Evolutionary conservation across 2,113 vertebrate genomes (phyloP).

Genomic region (Apistogramma diplotaenia): DNA sequence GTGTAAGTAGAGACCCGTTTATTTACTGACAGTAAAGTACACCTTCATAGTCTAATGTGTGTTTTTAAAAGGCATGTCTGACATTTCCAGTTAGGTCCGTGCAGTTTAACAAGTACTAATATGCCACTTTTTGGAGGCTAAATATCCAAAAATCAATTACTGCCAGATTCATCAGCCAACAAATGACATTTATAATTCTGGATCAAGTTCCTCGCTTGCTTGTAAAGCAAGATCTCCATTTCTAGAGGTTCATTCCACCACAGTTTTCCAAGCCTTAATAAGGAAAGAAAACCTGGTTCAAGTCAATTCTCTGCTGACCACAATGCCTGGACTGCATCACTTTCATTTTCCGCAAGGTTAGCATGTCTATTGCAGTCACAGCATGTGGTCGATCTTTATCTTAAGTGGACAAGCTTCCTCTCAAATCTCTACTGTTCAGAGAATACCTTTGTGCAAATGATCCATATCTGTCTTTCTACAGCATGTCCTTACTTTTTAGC

Average conservation of each 20-base stretch:
- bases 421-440: slow-evolving; percentile 59
- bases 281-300: slow-evolving; percentile 52
- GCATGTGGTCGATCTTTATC: slow-evolving; percentile 62
- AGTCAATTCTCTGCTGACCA: slow-evolving; percentile 46
- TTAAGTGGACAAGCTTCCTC: slow-evolving; percentile 68
- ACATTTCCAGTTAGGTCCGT: neutral
- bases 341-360: slow-evolving; percentile 70
- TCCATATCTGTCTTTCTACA: slow-evolving; percentile 49
- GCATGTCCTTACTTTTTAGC: slow-evolving; percentile 86
- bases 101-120: neutral
- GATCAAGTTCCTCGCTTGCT: slow-evolving; percentile 22
- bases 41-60: neutral
- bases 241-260: slow-evolving; percentile 22
- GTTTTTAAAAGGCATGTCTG: neutral
- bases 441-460: slow-evolving; percentile 56
- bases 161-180: slow-evolving; percentile 5
- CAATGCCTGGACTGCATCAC: slow-evolving; percentile 63
- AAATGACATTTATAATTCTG: slow-evolving; percentile 16
- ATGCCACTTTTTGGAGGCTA: slow-evolving; percentile 14
- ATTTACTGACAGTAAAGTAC: neutral
- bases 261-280: slow-evolving; percentile 53
- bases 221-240: slow-evolving; percentile 34
- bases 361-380: slow-evolving; percentile 55
- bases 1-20: neutral
- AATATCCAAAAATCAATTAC: slow-evolving; percentile 5